Evolutionary conservation across 2,797 vertebrate genomes (phyloP), one percentile per base, ranked within the genome.

Genomic region (Gymnodraco acuticeps): DNA sequence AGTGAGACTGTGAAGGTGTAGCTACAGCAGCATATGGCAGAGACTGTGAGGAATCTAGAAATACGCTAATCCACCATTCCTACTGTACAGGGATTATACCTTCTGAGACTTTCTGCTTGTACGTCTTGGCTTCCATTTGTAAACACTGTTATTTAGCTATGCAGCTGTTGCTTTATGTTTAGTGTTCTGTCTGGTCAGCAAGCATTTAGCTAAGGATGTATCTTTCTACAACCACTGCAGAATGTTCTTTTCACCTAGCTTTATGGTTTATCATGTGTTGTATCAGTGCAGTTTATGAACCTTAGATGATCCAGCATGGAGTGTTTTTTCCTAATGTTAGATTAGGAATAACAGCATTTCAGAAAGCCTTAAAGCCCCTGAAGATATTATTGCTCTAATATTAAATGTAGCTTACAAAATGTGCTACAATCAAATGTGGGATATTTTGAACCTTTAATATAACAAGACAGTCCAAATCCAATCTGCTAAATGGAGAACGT

Each of bases 41-140:
- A 38, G 60, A 58, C 65, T 70, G 77, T 63, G 80, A 77, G 62
- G 83, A 80, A 84, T 75, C 61, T 82, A 84, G 86, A 86, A 88
- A 88, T 84, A 88, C 77, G 23, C 86, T 93, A 92, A 92, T 90
- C 90, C 83, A 75, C 48, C 72, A 4, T 64, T 67, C 62, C 54
- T 80, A 38, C 71, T 55, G 74, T 67, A 59, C 2, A 71, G 71
- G 88, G 87, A 91, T 93, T 88, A 92, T 77, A 69, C 65, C 73
- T 75, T 83, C 75, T 64, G 48, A 78, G 59, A 87, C 80, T 75
- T 54, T 63, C 58, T 73, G 20, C 77, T 74, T 83, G 76, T 54
- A 48, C 6, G 8, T 75, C 41, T 67, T 16, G 59, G 69, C 73
- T 81, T 81, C 53, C 50, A 54, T 84, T 84, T 10, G 9, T 60